Evolutionary conservation across 2,113 vertebrate genomes (phyloP).

Genomic region (Proterorhinus semilunaris): DNA sequence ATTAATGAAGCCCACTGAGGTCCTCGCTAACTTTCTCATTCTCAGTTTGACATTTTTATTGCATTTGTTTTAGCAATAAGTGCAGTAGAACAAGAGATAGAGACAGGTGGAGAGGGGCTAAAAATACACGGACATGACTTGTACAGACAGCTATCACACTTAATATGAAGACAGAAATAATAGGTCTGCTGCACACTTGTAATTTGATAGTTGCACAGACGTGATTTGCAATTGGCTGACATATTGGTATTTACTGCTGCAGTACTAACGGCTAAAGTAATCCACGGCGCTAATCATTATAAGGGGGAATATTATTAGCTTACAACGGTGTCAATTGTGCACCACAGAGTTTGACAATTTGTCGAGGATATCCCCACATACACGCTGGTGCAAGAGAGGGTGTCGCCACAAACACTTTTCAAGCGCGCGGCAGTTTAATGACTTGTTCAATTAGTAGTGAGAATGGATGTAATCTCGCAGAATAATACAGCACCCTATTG

Average conservation of each 20-base stretch:
- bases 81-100: slow-evolving; percentile 43
- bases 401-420: slow-evolving; percentile 8
- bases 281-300: slow-evolving; percentile 25
- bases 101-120: slow-evolving; percentile 47
- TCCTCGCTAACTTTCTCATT: slow-evolving; percentile 66
- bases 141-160: slow-evolving; percentile 62
- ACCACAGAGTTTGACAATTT: slow-evolving; percentile 13
- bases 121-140: slow-evolving; percentile 68
- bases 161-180: slow-evolving; percentile 64
- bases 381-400: background rate
- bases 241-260: slow-evolving; percentile 14
- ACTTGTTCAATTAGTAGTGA: slow-evolving; percentile 42
- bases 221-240: slow-evolving; percentile 37
- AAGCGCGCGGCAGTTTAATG: slow-evolving; percentile 34
- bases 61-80: slow-evolving; percentile 69
- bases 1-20: slow-evolving; percentile 69
- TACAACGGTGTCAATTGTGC: slow-evolving; percentile 13
- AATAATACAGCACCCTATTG: slow-evolving; percentile 25
- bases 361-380: slow-evolving; percentile 10
- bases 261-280: slow-evolving; percentile 23
- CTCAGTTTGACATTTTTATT: slow-evolving; percentile 74
- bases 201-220: slow-evolving; percentile 53
- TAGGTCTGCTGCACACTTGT: slow-evolving; percentile 55
- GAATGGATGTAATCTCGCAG: slow-evolving; percentile 22
- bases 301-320: background rate